Evolutionary conservation across 2,888 invertebrate species (phyloP), one percentile per base, ranked within the genome.

Genomic region (Nomada ferruginata): DNA sequence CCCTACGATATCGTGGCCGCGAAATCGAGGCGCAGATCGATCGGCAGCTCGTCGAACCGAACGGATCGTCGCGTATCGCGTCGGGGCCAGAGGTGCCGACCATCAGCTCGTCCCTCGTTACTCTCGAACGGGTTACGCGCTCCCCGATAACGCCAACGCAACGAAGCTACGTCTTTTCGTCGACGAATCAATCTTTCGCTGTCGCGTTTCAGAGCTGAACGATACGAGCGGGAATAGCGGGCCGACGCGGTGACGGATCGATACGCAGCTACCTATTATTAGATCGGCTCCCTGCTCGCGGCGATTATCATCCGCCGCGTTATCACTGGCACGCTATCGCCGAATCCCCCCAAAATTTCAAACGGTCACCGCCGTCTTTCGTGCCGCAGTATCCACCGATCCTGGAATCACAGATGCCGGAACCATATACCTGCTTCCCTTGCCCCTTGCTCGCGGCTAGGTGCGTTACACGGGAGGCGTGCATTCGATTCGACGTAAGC

Each of bases 401-500:
- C 52, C 29, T 13, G 50, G 13, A 47, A 10, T 10, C 55, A 5
- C 55, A 26, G 23, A 18, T 10, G 3, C 18, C 29, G 52, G 29
- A 18, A 29, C 26, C 15, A 20, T 13, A 20, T 13, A 13, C 44
- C 63, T n/a, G 10, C 36, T 20, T 2, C 23, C n/a, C 52, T n/a
- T 36, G 4, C 36, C 18, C 9, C 36, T 36, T 36, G 36, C 36
- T 36, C 36, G 36, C 7, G 36, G 36, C 18, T 60, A 60, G 9
- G 9, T 10, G 29, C 18, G 10, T 18, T 36, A 23, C 26, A 15
- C 23, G 23, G 64, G n/a, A n/a, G 44, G 57, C 18, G 44, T 13
- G 69, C 23, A n/a, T n/a, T 63, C 55, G 71, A 74, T 75, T 85
- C 77, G 85, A 86, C 81, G 85, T 83, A 87, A 87, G 76, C 85